These are phyloP conservation scores for Amblyteles armatorius DNA, from an alignment of 2,888 invertebrate species.

Conservation along the genomic window DNA sequence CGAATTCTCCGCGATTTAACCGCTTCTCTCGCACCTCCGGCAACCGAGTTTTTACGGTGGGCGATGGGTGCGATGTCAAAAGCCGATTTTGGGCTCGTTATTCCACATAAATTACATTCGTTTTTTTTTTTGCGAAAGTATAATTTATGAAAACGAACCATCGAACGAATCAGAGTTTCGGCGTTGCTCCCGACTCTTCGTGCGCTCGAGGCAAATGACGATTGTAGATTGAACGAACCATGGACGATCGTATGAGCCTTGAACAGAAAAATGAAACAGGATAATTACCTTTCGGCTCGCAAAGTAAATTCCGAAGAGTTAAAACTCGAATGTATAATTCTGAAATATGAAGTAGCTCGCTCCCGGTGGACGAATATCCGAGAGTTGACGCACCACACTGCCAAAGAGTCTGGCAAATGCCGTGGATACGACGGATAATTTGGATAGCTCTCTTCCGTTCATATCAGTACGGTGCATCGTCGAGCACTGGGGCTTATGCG, in stretches of 20 bases:
- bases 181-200: neutral
- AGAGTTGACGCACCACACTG: slow-evolving; percentile 32
- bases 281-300: neutral
- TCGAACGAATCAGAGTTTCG: neutral
- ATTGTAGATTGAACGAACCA: neutral
- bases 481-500: neutral
- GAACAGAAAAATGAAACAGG: neutral
- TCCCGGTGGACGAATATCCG: neutral
- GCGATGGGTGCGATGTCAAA: neutral
- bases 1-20: slow-evolving; percentile 61
- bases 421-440: neutral
- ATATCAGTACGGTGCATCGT: neutral
- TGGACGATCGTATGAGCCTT: neutral
- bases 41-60: slow-evolving; percentile 48
- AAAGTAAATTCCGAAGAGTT: too few relatives aligned
- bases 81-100: slow-evolving; percentile 4
- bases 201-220: neutral
- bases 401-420: neutral
- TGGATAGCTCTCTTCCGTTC: slow-evolving; percentile 7
- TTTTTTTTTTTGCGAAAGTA: neutral
- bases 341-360: slow-evolving; percentile 71
- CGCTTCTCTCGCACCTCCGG: slow-evolving; percentile 36
- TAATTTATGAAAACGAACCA: neutral
- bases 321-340: slow-evolving; percentile 49
- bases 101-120: neutral